phyloP scores from a whole-genome alignment of 2,888 invertebrate species.

The Caenorhabditis drosophilae region DNA sequence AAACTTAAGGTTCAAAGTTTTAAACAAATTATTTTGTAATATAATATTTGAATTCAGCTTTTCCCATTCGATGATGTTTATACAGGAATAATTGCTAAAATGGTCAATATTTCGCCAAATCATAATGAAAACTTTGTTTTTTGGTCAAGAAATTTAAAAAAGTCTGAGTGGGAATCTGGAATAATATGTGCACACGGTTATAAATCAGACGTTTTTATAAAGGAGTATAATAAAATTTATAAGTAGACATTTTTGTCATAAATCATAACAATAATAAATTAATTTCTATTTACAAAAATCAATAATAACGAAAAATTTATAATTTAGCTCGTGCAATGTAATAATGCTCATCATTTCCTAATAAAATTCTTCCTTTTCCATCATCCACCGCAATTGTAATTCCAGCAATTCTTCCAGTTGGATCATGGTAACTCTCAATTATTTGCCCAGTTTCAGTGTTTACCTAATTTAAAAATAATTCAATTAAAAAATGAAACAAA shows the following conservation, averaged over 20 bases:
- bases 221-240: conserved; percentile 19
- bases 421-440: conserved; percentile 40
- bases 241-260: too few species aligned
- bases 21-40: not conserved
- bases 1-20: conserved; percentile 12
- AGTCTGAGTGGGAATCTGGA: conserved; percentile 17
- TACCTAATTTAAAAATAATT: conserved; percentile 3
- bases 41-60: conserved; percentile 7
- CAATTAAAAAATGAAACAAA: not conserved
- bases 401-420: conserved; percentile 24
- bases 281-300: not conserved
- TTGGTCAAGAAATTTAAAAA: conserved; percentile 25
- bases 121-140: conserved; percentile 48
- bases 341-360: conserved; percentile 48
- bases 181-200: conserved; percentile 34
- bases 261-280: conserved; percentile 5
- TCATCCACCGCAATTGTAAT: conserved; percentile 48
- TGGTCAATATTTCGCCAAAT: conserved; percentile 14
- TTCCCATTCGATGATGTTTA: conserved; percentile 65
- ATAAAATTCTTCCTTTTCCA: conserved; percentile 35
- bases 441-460: conserved; percentile 40
- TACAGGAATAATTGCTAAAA: conserved; percentile 53
- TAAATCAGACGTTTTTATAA: conserved; percentile 9
- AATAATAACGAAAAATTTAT: not conserved
- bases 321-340: conserved; percentile 33